phyloP scores from a whole-genome alignment of 2,797 vertebrate genomes.

The Diplodus sargus region DNA sequence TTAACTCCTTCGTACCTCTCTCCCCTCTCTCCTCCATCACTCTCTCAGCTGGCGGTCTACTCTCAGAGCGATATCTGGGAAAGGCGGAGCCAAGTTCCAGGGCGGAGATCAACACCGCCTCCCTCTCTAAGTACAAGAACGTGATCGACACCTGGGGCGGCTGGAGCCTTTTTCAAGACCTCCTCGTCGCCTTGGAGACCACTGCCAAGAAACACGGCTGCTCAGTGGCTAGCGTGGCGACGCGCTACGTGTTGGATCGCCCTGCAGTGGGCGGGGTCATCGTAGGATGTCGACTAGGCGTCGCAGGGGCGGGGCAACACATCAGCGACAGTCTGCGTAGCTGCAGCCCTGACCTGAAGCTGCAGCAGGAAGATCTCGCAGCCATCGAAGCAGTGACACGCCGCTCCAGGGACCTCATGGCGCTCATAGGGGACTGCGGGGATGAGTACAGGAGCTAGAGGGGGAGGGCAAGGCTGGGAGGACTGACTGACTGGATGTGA shows the following conservation, averaged over 20 bases:
- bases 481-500: conserved; percentile 46
- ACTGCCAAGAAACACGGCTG: conserved; percentile 55
- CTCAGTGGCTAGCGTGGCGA: conserved; percentile 70
- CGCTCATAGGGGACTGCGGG: conserved; percentile 65
- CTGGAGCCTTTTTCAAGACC: conserved; percentile 74
- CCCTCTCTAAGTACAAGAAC: conserved; percentile 73
- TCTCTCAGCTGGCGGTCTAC: conserved; percentile 67
- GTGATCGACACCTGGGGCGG: conserved; percentile 68
- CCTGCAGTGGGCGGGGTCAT: conserved; percentile 74
- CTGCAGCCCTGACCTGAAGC: conserved; percentile 60
- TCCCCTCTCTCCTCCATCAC: background rate
- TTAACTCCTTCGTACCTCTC: background rate
- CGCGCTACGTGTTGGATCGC: conserved; percentile 64
- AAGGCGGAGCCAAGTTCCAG: conserved; percentile 55
- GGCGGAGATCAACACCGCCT: conserved; percentile 67
- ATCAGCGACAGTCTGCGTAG: conserved; percentile 69
- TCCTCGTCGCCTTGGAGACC: conserved; percentile 62
- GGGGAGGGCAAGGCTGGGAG: background rate
- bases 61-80: conserved; percentile 60
- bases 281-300: conserved; percentile 67
- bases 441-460: conserved; percentile 69
- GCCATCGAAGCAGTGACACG: conserved; percentile 55
- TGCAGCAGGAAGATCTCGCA: conserved; percentile 52
- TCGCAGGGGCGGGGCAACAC: conserved; percentile 65
- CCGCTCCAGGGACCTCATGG: conserved; percentile 60